phyloP scores from a whole-genome alignment of 2,113 vertebrate species.

The Paramormyrops kingsleyae region DNA sequence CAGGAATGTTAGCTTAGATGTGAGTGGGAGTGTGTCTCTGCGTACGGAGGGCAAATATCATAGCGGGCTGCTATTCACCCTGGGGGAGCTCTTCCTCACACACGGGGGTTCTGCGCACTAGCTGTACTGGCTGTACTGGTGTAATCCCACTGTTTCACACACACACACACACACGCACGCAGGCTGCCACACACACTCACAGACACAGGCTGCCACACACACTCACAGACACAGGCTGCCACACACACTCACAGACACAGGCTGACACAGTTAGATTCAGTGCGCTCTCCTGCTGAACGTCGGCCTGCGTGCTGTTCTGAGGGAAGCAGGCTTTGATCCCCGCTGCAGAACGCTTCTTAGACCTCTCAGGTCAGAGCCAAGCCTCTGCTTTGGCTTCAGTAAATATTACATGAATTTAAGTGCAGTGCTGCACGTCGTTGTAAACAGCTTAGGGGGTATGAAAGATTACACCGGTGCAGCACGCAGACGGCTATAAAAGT shows the following conservation, averaged over 20 bases:
- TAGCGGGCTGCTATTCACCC: background rate
- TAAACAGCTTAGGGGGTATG: background rate
- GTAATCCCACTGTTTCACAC: background rate
- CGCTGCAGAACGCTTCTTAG: background rate
- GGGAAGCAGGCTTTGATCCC: background rate
- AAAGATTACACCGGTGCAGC: background rate
- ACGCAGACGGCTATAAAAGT: background rate
- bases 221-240: background rate
- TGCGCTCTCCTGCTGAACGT: background rate
- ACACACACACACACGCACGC: background rate
- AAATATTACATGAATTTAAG: conserved; percentile 3
- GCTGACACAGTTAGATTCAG: background rate
- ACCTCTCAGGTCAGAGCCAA: background rate
- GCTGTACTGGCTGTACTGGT: background rate
- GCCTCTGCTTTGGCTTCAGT: background rate
- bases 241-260: background rate
- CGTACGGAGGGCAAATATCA: background rate
- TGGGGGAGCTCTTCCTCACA: background rate
- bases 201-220: background rate
- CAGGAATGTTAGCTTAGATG: background rate
- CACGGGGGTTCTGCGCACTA: background rate
- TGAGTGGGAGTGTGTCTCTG: background rate
- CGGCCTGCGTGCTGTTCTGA: background rate
- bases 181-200: background rate
- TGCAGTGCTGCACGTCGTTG: background rate